Evolutionary conservation across 2,888 invertebrate species (phyloP).

Genomic region (Lithophane semibrunnea): DNA sequence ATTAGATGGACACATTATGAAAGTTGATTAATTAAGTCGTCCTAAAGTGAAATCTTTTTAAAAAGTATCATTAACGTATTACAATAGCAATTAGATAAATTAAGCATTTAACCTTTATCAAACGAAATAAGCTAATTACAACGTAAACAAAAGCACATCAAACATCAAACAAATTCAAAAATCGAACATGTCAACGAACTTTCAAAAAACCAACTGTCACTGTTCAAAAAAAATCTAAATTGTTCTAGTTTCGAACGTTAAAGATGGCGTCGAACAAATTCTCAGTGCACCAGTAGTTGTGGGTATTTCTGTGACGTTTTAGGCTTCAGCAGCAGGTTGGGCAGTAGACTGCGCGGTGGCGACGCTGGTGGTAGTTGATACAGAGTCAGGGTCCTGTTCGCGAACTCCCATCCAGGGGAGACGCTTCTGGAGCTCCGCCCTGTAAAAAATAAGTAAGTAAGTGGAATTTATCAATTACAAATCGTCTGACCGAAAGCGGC

Average conservation of each 20-base stretch:
- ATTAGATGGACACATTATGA: background rate
- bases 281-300: slow-evolving; percentile 48
- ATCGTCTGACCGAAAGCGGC: background rate
- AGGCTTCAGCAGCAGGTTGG: slow-evolving; percentile 76
- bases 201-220: background rate
- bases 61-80: background rate
- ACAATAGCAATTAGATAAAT: background rate
- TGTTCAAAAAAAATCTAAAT: slow-evolving; percentile 9
- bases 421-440: slow-evolving; percentile 94
- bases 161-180: slow-evolving; percentile 10
- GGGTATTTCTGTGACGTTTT: slow-evolving; percentile 31
- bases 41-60: background rate
- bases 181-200: background rate
- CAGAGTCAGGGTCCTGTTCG: slow-evolving; percentile 90
- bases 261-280: slow-evolving; percentile 31
- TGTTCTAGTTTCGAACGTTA: slow-evolving; percentile 2
- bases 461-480: background rate
- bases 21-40: background rate
- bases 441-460: slow-evolving; percentile 67
- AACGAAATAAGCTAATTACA: slow-evolving; percentile 15
- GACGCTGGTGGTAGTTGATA: slow-evolving; percentile 89
- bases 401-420: slow-evolving; percentile 94
- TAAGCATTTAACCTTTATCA: background rate
- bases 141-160: slow-evolving; percentile 25
- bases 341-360: slow-evolving; percentile 77